A percentile compares a stretch with the other conserved stretches of the same genome.
Evolutionary conservation across 2,113 vertebrate species (phyloP).

Genomic region (Triplophysa tibetana): DNA sequence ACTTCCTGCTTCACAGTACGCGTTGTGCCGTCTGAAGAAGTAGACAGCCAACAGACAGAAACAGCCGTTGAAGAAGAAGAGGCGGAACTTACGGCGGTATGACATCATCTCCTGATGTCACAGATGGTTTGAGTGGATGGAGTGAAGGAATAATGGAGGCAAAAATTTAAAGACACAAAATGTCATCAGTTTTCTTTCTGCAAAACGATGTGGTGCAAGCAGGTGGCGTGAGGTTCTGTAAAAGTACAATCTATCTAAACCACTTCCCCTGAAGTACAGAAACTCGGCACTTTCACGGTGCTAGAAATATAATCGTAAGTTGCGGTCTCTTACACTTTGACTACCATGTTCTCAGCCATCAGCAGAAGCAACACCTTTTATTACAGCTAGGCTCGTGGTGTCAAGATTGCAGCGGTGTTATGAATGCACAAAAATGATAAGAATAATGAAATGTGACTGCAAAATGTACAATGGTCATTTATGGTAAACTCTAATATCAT

Average conservation of each 20-base stretch:
- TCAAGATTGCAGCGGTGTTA: background rate
- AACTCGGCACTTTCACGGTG: conserved; percentile 27
- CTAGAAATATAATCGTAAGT: conserved; percentile 24
- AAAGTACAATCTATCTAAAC: conserved; percentile 38
- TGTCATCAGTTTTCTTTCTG: conserved; percentile 45
- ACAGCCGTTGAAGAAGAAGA: conserved; percentile 83
- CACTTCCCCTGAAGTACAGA: conserved; percentile 48
- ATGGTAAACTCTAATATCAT: background rate
- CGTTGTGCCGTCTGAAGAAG: conserved; percentile 90
- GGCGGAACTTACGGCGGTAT: conserved; percentile 82
- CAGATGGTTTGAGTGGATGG: conserved; percentile 22
- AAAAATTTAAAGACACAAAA: conserved; percentile 19
- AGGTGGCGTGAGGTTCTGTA: conserved; percentile 23
- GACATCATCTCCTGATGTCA: conserved; percentile 83
- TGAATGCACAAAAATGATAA: background rate
- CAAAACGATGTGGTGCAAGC: conserved; percentile 47
- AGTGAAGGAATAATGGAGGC: conserved; percentile 8
- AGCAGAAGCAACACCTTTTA: conserved; percentile 25
- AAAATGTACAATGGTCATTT: background rate
- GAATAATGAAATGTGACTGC: background rate
- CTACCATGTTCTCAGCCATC: conserved; percentile 29
- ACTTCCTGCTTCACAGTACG: conserved; percentile 88
- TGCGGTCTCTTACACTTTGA: conserved; percentile 30
- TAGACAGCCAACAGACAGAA: conserved; percentile 73
- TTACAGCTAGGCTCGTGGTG: conserved; percentile 3